Conservation (phyloP, 2,113 vertebrate species). For the Actenoides lindsayi region DNA sequence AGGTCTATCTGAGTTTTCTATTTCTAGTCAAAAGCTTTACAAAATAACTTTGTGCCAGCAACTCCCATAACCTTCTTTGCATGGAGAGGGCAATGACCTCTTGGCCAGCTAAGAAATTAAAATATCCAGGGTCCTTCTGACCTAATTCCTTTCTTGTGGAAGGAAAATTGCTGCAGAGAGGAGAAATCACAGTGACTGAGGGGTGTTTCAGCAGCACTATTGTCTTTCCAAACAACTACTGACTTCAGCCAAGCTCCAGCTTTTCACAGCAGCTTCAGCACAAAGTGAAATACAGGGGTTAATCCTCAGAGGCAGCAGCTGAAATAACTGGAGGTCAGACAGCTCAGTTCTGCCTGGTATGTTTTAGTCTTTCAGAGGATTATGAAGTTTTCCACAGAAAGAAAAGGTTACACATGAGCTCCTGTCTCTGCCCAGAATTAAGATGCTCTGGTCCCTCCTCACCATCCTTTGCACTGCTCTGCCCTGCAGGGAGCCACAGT, state of each 20-base stretch:
- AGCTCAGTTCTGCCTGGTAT: neutral
- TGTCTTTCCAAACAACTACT: neutral
- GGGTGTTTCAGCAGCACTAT: neutral
- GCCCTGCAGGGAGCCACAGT: neutral
- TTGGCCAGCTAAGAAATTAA: neutral
- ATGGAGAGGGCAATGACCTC: neutral
- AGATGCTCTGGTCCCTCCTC: neutral
- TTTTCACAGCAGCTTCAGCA: slow-evolving; percentile 3
- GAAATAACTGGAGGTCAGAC: neutral
- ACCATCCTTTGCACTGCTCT: neutral
- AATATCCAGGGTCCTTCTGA: neutral
- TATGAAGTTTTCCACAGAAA: neutral
- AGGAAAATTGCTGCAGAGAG: neutral
- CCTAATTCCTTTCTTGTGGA: neutral
- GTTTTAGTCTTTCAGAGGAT: neutral
- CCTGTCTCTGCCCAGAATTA: neutral
- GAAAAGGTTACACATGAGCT: neutral
- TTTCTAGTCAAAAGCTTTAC: slow-evolving; percentile 41
- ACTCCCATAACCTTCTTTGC: slow-evolving; percentile 12
- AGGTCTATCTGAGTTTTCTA: slow-evolving; percentile 10
- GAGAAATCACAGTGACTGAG: neutral
- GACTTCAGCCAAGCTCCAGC: neutral
- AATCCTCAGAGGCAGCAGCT: slow-evolving; percentile 9
- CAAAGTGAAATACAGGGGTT: neutral
- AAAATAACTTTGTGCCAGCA: slow-evolving; percentile 6